Base-by-base conservation (phyloP, 1,140 invertebrate genomes). In the Drosophila kepulauana region DNA sequence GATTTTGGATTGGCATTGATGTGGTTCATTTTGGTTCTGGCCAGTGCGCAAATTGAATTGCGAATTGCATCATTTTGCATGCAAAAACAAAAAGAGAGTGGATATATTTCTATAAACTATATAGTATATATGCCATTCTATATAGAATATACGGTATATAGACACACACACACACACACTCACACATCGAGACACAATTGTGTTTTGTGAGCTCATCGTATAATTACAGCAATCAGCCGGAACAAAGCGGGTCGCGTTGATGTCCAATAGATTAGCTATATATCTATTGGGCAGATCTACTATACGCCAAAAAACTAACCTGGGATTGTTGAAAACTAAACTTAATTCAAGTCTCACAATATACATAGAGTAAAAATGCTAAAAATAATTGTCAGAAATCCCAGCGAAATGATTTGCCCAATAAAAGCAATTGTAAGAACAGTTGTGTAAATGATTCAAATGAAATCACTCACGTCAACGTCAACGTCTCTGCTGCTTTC, bases 191-290 rank as follows among this genome's bases (percentile, higher is more conserved):
- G 35, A 38, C 35, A 63, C 62, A 64, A 64, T 54, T 64, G 62
- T 52, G 20, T 33, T 54, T 16, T 65, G 30, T 72, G 30, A 78
- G 54, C 59, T 79, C 78, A 79, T 69, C 71, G 35, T 16, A 61
- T 74, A 79, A 75, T 75, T 75, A 64, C 70, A 33, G 70, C 59
- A 61, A 63, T 81, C 51, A 65, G 64, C 30, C 64, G 56, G 56
- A 81, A 81, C 63, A 57, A 69, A 46, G 58, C 61, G 58, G 54
- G 28, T 73, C n/a, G 45, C 33, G 25, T 52, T 28, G 15, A 73
- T 66, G 43, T 20, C 5, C 70, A 20, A 63, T 54, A 28, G 38
- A 70, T 45, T n/a, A 38, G 46, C 33, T 38, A 41, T 38, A 41
- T 41, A n/a, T 57, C 35, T 20, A 0, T 25, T 41, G 1, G 30